A percentile compares a stretch with the other conserved stretches of the same genome.
These are phyloP conservation scores for Bubo blakistoni DNA, from an alignment of 2,113 vertebrate genomes.

Conservation along the genomic window DNA sequence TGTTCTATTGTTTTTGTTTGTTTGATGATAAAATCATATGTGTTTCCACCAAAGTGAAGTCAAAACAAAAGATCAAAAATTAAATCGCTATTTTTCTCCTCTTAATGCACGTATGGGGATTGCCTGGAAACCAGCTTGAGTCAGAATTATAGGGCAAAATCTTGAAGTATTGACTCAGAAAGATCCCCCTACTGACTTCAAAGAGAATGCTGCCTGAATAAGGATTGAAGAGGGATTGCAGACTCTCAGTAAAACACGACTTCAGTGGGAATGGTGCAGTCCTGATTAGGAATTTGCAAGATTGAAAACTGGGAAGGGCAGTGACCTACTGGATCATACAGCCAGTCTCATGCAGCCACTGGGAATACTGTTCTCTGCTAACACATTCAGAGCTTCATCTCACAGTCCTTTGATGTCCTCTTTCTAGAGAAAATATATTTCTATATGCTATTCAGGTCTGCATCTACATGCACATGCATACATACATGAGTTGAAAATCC, in stretches of 20 bases:
- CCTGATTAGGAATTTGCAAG: not conserved
- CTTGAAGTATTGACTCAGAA: not conserved
- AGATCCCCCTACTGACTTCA: not conserved
- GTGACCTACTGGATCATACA: not conserved
- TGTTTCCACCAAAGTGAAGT: constrained; percentile 31
- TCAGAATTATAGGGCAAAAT: constrained; percentile 5
- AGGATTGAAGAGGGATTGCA: not conserved
- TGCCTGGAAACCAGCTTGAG: constrained; percentile 1
- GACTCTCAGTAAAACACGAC: not conserved
- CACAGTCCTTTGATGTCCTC: not conserved
- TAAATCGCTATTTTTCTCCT: constrained; percentile 4
- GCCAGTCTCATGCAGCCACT: not conserved
- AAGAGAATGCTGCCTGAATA: not conserved
- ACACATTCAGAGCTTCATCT: not conserved
- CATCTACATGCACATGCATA: not conserved
- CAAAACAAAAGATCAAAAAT: constrained; percentile 44
- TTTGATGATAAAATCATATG: constrained; percentile 28
- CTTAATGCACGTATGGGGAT: not conserved
- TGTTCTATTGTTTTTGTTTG: constrained; percentile 37
- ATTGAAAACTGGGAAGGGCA: not conserved
- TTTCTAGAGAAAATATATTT: not conserved
- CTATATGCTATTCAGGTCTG: not conserved
- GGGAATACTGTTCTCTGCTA: not conserved
- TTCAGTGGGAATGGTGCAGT: not conserved
- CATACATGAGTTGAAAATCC: not conserved